Evolutionary conservation across 2,888 invertebrate species (phyloP).

Genomic region (Adelognathus sp.): DNA sequence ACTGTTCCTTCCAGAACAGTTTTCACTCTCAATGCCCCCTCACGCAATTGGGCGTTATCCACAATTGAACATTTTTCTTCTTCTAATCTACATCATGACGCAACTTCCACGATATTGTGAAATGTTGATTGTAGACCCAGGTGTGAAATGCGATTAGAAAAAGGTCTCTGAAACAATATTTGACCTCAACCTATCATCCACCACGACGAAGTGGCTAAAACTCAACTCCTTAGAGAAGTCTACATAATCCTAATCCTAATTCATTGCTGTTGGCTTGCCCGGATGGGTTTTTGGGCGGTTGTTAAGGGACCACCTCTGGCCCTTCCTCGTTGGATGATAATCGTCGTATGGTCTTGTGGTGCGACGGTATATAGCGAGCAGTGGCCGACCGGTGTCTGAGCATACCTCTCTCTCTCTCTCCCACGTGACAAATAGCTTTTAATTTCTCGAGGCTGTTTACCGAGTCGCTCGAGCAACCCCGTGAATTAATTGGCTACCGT

Average conservation of each 20-base stretch:
- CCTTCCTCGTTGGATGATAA: conserved; percentile 24
- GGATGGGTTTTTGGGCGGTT: conserved; percentile 22
- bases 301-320: background rate
- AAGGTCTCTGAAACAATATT: conserved; percentile 42
- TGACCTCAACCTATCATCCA: conserved; percentile 3
- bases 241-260: conserved; percentile 77
- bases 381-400: conserved; percentile 46
- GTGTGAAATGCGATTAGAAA: background rate
- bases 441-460: conserved; percentile 80
- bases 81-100: too few relatives aligned
- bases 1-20: too few relatives aligned
- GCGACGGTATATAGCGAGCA: background rate
- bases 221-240: conserved; percentile 27
- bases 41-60: too few relatives aligned
- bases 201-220: conserved; percentile 8
- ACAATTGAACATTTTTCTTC: too few relatives aligned
- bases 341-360: conserved; percentile 10
- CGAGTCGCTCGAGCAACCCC: conserved; percentile 70
- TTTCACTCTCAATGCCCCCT: too few relatives aligned
- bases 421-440: conserved; percentile 80
- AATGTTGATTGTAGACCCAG: background rate
- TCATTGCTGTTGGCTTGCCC: conserved; percentile 65
- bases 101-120: background rate
- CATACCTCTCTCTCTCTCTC: conserved; percentile 49
- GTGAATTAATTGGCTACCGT: conserved; percentile 77